phyloP scores from a whole-genome alignment of 2,888 invertebrate genomes.

The Oscheius sp. region DNA sequence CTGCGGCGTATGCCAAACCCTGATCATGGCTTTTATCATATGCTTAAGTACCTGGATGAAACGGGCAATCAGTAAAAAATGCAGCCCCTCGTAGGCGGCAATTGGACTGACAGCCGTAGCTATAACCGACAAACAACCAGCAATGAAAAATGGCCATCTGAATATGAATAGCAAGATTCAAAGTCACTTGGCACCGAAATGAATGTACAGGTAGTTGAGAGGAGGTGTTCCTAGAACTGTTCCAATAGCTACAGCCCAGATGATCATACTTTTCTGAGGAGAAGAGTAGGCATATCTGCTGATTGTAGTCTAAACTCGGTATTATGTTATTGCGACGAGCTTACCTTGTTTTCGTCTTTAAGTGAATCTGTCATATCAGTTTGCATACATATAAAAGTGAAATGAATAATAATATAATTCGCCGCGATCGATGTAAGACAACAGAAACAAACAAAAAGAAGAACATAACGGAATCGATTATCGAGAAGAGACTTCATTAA shows the following conservation, averaged over 20 bases:
- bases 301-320: slow-evolving; percentile 43
- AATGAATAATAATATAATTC: slow-evolving; percentile 59
- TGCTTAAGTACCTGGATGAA: slow-evolving; percentile 44
- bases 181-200: slow-evolving; percentile 53
- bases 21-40: slow-evolving; percentile 6
- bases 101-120: slow-evolving; percentile 47
- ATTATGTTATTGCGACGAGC: not conserved
- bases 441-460: slow-evolving; percentile 43
- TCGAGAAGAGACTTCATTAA: not conserved
- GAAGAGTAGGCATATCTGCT: slow-evolving; percentile 54
- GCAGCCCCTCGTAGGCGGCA: slow-evolving; percentile 43
- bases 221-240: slow-evolving; percentile 61
- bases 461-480: slow-evolving; percentile 44
- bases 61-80: slow-evolving; percentile 42
- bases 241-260: slow-evolving; percentile 61
- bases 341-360: slow-evolving; percentile 39
- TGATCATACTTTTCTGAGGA: slow-evolving; percentile 50
- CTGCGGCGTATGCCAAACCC: slow-evolving; percentile 50
- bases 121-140: slow-evolving; percentile 46
- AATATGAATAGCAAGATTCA: not conserved
- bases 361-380: slow-evolving; percentile 42
- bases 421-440: slow-evolving; percentile 50
- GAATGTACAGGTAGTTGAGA: slow-evolving; percentile 56
- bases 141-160: slow-evolving; percentile 55
- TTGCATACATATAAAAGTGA: slow-evolving; percentile 61